phyloP scores from a whole-genome alignment of 2,888 invertebrate genomes.

The Aphodius sticticus region DNA sequence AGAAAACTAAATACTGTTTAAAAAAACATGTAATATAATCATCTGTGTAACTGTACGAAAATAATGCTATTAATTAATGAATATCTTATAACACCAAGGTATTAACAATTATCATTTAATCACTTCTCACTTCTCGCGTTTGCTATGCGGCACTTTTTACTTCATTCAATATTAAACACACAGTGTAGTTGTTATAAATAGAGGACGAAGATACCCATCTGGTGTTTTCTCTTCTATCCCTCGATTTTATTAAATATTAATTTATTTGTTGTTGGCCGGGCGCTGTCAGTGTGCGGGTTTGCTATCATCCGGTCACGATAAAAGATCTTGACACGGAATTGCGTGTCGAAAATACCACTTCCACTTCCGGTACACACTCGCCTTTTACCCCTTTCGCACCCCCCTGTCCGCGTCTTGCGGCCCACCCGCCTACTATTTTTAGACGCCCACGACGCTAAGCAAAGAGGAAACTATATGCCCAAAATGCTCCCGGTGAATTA shows the following conservation, averaged over 20 bases:
- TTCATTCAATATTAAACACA: not conserved
- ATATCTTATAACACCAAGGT: not conserved
- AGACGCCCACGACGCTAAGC: conserved; percentile 20
- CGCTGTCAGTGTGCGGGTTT: conserved; percentile 17
- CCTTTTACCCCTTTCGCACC: conserved; percentile 16
- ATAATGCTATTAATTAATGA: too few relatives aligned
- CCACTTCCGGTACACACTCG: conserved; percentile 30
- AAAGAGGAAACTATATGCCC: conserved; percentile 19
- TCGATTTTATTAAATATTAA: conserved; percentile 52
- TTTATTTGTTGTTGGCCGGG: conserved; percentile 45
- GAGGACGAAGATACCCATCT: conserved; percentile 5
- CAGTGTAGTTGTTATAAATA: not conserved
- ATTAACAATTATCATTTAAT: not conserved
- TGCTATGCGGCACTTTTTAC: not conserved
- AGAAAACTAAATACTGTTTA: too few relatives aligned
- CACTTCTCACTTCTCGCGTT: not conserved
- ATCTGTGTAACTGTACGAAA: too few relatives aligned
- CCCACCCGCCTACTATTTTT: conserved; percentile 14
- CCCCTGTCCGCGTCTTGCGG: conserved; percentile 6
- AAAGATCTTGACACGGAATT: conserved; percentile 51
- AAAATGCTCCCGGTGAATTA: conserved; percentile 18
- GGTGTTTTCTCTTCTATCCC: conserved; percentile 26
- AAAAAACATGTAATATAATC: too few relatives aligned
- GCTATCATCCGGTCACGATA: conserved; percentile 48
- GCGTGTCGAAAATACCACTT: conserved; percentile 50